Percentiles rank a stretch among this genome's conserved stretches.
Evolutionary conservation across 2,797 vertebrate species (phyloP).

Genomic region (Acipenser transmontanus): DNA sequence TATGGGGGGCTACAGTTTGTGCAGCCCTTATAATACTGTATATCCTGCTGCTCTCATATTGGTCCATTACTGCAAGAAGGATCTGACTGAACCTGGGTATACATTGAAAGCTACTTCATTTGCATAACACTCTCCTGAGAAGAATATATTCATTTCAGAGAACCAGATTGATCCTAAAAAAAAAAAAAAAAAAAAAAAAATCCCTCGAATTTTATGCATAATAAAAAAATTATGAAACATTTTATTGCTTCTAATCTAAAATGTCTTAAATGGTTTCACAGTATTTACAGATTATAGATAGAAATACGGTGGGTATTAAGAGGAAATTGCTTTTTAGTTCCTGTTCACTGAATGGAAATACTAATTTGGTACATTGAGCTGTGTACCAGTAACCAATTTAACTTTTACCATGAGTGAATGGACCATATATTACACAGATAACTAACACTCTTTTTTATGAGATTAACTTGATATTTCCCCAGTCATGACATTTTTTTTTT

Average conservation of each 20-base stretch:
- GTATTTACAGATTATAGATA: slow-evolving; percentile 1
- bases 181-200: neutral
- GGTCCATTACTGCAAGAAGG: no score
- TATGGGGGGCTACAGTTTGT: no score
- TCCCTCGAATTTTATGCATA: neutral
- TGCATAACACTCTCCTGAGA: no score
- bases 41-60: no score
- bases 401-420: neutral
- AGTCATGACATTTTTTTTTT: neutral
- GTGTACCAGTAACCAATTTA: slow-evolving; percentile 3
- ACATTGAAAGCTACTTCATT: no score
- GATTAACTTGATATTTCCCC: neutral
- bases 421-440: neutral
- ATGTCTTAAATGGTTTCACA: neutral
- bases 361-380: neutral
- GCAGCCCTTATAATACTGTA: no score
- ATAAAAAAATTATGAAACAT: neutral
- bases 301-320: neutral
- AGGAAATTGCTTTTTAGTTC: slow-evolving; percentile 10
- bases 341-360: slow-evolving; percentile 8
- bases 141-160: no score
- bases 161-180: no score
- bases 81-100: no score
- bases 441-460: neutral
- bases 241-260: slow-evolving; percentile 2